Evolutionary conservation across 2,888 invertebrate species (phyloP).

Genomic region (Apotomis capreana): DNA sequence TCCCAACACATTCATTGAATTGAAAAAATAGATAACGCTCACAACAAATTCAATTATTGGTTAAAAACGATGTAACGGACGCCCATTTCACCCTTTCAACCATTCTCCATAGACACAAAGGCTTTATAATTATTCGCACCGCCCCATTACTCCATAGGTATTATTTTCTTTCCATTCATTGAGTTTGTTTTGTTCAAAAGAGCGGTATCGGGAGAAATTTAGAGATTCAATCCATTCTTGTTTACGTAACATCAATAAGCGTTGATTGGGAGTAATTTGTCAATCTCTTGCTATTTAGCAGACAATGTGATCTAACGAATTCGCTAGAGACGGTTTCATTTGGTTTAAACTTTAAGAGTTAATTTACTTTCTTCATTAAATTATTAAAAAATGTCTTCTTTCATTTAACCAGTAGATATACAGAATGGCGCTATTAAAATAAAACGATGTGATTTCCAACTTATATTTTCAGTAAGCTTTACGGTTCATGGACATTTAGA

Average conservation of each 20-base stretch:
- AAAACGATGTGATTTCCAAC: too few relatives aligned
- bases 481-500: neutral
- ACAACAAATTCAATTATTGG: conserved; percentile 25
- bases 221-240: conserved; percentile 22
- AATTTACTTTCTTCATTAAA: too few relatives aligned
- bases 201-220: conserved; percentile 21
- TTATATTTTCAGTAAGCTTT: too few relatives aligned
- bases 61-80: conserved; percentile 21
- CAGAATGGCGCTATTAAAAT: too few relatives aligned
- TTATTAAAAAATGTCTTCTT: too few relatives aligned
- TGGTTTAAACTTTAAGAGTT: neutral
- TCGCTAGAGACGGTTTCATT: neutral
- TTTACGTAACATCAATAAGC: conserved; percentile 18
- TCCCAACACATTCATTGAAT: neutral
- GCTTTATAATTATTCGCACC: conserved; percentile 38
- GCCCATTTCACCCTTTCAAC: conserved; percentile 31
- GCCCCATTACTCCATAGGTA: conserved; percentile 37
- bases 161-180: conserved; percentile 38
- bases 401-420: too few relatives aligned
- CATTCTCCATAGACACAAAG: conserved; percentile 31
- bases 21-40: conserved; percentile 3
- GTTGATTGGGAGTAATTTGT: conserved; percentile 23
- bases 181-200: conserved; percentile 35
- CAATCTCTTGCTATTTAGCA: conserved; percentile 7
- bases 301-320: conserved; percentile 2